Evolutionary conservation across 2,113 vertebrate genomes (phyloP).

Genomic region (Syngnathus floridae): DNA sequence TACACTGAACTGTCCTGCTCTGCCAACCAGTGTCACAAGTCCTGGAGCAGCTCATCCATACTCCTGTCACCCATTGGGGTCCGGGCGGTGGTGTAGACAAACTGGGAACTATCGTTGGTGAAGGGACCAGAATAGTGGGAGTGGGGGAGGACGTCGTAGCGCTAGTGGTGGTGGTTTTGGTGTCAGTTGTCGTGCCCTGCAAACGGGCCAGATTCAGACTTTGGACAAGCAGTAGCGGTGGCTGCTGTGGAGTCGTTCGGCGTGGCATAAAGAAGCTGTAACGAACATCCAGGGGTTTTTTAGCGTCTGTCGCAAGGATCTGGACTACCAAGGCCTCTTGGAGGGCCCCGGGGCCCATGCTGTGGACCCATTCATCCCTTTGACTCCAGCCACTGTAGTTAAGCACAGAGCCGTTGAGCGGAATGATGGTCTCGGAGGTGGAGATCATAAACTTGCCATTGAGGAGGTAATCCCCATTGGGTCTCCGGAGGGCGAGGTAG

Average conservation of each 20-base stretch:
- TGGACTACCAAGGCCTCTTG: slow-evolving; percentile 82
- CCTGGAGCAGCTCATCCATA: slow-evolving; percentile 90
- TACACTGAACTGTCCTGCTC: slow-evolving; percentile 95
- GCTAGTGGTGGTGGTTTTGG: slow-evolving; percentile 29
- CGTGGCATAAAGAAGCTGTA: slow-evolving; percentile 92
- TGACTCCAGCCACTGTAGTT: slow-evolving; percentile 99
- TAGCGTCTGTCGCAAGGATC: slow-evolving; percentile 87
- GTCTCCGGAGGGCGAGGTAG: slow-evolving; percentile 87
- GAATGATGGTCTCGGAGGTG: slow-evolving; percentile 90
- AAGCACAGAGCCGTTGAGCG: slow-evolving; percentile 87
- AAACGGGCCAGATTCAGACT: slow-evolving; percentile 2
- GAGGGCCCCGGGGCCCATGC: slow-evolving; percentile 86
- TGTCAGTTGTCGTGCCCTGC: slow-evolving; percentile 25
- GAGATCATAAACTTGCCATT: slow-evolving; percentile 99
- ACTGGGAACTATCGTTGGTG: slow-evolving; percentile 41
- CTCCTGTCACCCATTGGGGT: slow-evolving; percentile 84
- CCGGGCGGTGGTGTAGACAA: slow-evolving; percentile 44
- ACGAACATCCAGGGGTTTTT: slow-evolving; percentile 84
- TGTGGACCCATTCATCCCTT: slow-evolving; percentile 84
- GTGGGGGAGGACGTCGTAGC: slow-evolving; percentile 46
- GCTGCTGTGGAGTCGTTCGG: slow-evolving; percentile 53
- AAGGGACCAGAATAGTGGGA: slow-evolving; percentile 48
- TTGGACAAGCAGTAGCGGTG: slow-evolving; percentile 14
- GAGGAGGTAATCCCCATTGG: slow-evolving; percentile 84
- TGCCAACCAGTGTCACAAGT: slow-evolving; percentile 97